Evolutionary conservation across 2,888 invertebrate genomes (phyloP).

Genomic region (Heliconius ismenius): DNA sequence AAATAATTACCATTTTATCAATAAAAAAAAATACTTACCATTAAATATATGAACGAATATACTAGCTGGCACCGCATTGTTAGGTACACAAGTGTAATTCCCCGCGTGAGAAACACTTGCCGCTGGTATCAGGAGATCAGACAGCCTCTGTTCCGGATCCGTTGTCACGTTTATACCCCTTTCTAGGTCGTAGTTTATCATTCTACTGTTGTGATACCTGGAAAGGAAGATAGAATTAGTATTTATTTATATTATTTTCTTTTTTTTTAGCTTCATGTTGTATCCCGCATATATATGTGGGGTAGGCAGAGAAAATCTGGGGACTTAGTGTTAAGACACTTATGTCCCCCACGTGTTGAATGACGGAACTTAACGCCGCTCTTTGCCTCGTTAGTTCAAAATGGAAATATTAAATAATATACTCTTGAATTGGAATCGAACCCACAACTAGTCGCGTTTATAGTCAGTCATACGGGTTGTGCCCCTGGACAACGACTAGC

Average conservation of each 20-base stretch:
- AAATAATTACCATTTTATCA: too few species aligned
- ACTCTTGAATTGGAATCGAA: too few species aligned
- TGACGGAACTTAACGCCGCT: too few species aligned
- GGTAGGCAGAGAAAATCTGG: background rate
- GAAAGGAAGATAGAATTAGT: background rate
- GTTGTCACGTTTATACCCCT: slow-evolving; percentile 93
- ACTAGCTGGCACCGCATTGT: slow-evolving; percentile 93
- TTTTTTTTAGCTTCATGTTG: background rate
- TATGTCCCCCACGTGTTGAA: too few species aligned
- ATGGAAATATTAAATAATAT: too few species aligned
- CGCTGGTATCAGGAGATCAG: slow-evolving; percentile 82
- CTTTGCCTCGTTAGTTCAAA: too few species aligned
- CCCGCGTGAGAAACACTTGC: slow-evolving; percentile 89
- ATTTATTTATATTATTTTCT: background rate
- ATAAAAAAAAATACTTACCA: slow-evolving; percentile 79
- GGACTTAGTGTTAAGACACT: too few species aligned
- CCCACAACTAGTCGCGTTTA: too few species aligned
- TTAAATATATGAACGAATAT: slow-evolving; percentile 95
- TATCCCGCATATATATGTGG: background rate
- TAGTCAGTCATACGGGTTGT: too few species aligned
- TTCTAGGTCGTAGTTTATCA: slow-evolving; percentile 95
- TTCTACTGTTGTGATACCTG: slow-evolving; percentile 93
- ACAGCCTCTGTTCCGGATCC: slow-evolving; percentile 86
- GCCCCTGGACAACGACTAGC: too few species aligned
- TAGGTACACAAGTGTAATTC: slow-evolving; percentile 94